Evolutionary conservation across 1,140 invertebrate genomes (phyloP).

Genomic region (Drosophila auraria): DNA sequence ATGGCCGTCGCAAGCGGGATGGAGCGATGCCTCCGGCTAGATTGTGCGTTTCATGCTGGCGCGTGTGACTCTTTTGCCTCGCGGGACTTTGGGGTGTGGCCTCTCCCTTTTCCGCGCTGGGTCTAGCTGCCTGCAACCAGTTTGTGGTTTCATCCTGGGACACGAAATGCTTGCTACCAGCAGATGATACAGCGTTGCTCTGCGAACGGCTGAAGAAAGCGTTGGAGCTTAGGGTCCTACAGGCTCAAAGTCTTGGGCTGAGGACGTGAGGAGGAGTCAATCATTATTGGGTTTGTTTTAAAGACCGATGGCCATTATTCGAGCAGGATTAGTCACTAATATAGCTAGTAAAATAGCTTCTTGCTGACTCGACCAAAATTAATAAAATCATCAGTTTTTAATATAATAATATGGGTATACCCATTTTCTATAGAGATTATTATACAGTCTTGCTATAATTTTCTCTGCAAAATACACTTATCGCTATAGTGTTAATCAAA

Average conservation of each 20-base stretch:
- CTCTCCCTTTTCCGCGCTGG: conserved; percentile 8
- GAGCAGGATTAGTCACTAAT: neutral
- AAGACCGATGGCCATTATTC: neutral
- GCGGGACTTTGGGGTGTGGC: conserved; percentile 48
- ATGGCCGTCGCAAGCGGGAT: conserved; percentile 58
- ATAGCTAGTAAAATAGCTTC: too few relatives aligned
- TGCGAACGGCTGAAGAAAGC: conserved; percentile 6
- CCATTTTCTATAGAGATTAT: too few relatives aligned
- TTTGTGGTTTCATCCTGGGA: conserved; percentile 15
- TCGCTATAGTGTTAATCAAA: too few relatives aligned
- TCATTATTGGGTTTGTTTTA: neutral
- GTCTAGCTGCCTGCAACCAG: conserved; percentile 41
- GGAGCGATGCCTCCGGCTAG: conserved; percentile 1
- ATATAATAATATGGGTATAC: too few relatives aligned
- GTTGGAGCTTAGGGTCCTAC: neutral
- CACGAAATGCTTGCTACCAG: conserved; percentile 29
- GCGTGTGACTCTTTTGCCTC: conserved; percentile 66
- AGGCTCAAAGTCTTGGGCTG: neutral
- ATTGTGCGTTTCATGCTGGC: conserved; percentile 63
- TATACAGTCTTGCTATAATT: too few relatives aligned
- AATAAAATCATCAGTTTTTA: too few relatives aligned
- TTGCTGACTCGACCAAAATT: too few relatives aligned
- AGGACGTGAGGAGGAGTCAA: neutral
- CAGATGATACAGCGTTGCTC: conserved; percentile 16
- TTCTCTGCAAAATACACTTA: too few relatives aligned